A percentile compares a stretch with the other conserved stretches of the same genome.
Conservation (phyloP, 2,113 vertebrate species). For the Sterna hirundo region DNA sequence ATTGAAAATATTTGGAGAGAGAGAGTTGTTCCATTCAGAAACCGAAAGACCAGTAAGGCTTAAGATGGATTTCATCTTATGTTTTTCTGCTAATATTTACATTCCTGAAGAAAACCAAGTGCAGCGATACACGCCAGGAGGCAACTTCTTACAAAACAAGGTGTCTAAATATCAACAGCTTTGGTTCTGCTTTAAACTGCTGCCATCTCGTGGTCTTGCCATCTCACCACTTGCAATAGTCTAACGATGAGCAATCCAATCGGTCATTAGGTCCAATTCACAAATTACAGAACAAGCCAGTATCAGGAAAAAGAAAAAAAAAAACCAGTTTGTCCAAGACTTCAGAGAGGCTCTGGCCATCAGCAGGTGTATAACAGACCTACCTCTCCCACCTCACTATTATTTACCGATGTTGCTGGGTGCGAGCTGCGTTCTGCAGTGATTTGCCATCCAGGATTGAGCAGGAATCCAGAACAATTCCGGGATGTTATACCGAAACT, state of each 20-base stretch:
- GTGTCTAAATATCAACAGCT: neutral
- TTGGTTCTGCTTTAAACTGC: neutral
- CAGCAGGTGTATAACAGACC: neutral
- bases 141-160: neutral
- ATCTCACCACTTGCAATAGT: neutral
- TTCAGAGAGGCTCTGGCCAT: neutral
- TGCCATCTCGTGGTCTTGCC: constrained; percentile 50
- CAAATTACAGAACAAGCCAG: neutral
- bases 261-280: accelerated
- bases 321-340: neutral
- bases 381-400: neutral
- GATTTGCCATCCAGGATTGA: too few relatives aligned
- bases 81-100: constrained; percentile 22
- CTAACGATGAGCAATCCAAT: neutral
- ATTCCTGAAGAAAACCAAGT: neutral
- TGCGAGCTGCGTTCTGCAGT: neutral
- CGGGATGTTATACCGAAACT: neutral
- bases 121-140: neutral
- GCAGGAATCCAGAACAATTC: neutral
- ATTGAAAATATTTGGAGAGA: neutral
- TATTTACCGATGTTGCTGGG: neutral
- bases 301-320: neutral
- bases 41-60: neutral
- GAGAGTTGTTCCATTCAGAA: neutral
- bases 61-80: neutral